Evolutionary conservation across 2,888 invertebrate species (phyloP).

Genomic region (Tetragonisca angustula): DNA sequence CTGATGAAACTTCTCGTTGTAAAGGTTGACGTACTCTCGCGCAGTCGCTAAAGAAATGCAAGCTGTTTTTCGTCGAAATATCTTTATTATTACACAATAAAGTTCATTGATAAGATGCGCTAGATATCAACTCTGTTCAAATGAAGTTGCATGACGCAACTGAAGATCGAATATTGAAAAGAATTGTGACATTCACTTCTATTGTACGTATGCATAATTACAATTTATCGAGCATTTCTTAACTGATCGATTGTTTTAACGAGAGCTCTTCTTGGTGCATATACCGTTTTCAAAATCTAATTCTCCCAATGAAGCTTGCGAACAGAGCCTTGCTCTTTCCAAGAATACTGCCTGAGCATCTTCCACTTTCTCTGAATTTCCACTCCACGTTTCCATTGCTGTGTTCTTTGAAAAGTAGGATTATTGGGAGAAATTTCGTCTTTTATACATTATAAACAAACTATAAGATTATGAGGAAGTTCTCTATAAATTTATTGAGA

Average conservation of each 20-base stretch:
- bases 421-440: background rate
- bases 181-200: background rate
- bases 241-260: background rate
- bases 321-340: slow-evolving; percentile 86
- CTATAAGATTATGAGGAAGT: background rate
- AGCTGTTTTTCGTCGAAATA: slow-evolving; percentile 1
- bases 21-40: slow-evolving; percentile 46
- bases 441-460: too few relatives aligned
- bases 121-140: background rate
- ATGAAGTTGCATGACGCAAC: slow-evolving; percentile 1
- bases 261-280: slow-evolving; percentile 29
- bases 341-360: slow-evolving; percentile 87
- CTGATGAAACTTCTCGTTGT: slow-evolving; percentile 43
- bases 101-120: slow-evolving; percentile 34
- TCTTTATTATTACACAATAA: slow-evolving; percentile 5
- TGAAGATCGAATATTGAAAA: background rate
- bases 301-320: slow-evolving; percentile 70
- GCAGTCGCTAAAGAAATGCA: slow-evolving; percentile 2
- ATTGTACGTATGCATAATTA: background rate
- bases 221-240: background rate
- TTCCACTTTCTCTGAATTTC: slow-evolving; percentile 86
- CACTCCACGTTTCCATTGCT: slow-evolving; percentile 88
- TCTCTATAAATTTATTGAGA: background rate
- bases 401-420: slow-evolving; percentile 84
- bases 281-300: slow-evolving; percentile 33